phyloP scores from a whole-genome alignment of 2,888 invertebrate species.

The Lasioglossum leucozonium region DNA sequence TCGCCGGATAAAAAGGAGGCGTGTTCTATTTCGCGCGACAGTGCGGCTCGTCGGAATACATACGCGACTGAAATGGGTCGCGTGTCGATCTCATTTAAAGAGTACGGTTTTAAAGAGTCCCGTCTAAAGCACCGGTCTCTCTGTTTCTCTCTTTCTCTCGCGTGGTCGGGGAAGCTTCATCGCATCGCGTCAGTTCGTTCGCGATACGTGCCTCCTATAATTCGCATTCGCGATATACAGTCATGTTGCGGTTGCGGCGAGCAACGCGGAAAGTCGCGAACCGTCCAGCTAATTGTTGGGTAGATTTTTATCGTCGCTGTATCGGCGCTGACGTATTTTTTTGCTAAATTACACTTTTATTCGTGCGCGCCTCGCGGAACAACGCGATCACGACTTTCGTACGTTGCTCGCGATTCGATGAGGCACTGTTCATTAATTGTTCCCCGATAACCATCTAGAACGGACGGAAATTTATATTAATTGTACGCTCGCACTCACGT shows the following conservation, averaged over 20 bases:
- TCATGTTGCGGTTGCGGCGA: neutral
- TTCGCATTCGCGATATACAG: neutral
- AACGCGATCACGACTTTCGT: neutral
- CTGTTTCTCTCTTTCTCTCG: neutral
- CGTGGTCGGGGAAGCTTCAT: neutral
- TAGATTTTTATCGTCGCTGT: neutral
- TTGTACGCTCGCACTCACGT: too few species aligned
- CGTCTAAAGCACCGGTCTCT: neutral
- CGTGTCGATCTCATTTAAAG: conserved; percentile 41
- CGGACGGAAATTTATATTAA: neutral
- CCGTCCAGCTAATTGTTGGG: neutral
- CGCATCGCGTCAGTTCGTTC: neutral
- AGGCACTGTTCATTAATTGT: neutral
- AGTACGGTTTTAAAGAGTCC: conserved; percentile 33
- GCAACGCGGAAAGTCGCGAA: neutral
- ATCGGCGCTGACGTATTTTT: neutral
- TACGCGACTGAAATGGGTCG: conserved; percentile 50
- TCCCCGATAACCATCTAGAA: neutral
- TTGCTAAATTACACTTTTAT: neutral
- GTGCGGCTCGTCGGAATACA: neutral
- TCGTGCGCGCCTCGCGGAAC: neutral
- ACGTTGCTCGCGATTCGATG: too few species aligned
- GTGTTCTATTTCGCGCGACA: conserved; percentile 44
- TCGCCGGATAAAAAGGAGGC: neutral
- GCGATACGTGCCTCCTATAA: neutral